Percentiles rank a stretch among this genome's conserved stretches.
Conservation (phyloP, 2,888 invertebrate genomes). For the Hirtodrosophila histrioides region DNA sequence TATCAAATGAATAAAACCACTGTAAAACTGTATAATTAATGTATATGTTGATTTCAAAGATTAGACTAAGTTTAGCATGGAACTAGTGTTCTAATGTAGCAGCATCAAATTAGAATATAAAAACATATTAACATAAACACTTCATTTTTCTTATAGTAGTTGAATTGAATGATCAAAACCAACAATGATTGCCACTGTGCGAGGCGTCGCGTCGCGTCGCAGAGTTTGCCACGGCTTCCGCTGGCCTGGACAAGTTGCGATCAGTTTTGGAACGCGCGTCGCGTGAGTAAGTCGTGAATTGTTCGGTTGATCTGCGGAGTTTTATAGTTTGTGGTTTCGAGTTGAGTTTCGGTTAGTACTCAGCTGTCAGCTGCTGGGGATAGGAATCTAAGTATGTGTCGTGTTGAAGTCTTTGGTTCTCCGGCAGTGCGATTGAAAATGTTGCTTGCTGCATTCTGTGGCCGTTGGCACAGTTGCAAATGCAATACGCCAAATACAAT, state of each 20-base stretch:
- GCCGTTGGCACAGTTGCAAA: conserved; percentile 35
- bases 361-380: conserved; percentile 15
- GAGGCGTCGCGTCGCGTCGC: conserved; percentile 12
- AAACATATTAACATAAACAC: neutral
- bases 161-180: neutral
- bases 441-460: conserved; percentile 17
- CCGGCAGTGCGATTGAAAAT: conserved; percentile 38
- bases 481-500: conserved; percentile 53
- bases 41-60: no score
- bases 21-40: no score
- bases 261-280: conserved; percentile 58
- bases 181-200: conserved; percentile 37
- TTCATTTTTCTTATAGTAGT: neutral
- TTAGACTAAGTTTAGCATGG: no score
- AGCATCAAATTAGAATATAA: no score
- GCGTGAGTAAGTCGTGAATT: conserved; percentile 65
- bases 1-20: no score
- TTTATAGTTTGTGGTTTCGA: neutral
- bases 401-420: conserved; percentile 34
- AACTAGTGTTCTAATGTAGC: no score
- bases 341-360: conserved; percentile 22
- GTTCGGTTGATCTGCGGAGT: conserved; percentile 17
- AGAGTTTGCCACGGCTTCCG: conserved; percentile 18
- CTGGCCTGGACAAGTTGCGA: conserved; percentile 54
- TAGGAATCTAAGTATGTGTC: conserved; percentile 21